phyloP scores from a whole-genome alignment of 2,113 vertebrate species.

The Gadus macrocephalus region DNA sequence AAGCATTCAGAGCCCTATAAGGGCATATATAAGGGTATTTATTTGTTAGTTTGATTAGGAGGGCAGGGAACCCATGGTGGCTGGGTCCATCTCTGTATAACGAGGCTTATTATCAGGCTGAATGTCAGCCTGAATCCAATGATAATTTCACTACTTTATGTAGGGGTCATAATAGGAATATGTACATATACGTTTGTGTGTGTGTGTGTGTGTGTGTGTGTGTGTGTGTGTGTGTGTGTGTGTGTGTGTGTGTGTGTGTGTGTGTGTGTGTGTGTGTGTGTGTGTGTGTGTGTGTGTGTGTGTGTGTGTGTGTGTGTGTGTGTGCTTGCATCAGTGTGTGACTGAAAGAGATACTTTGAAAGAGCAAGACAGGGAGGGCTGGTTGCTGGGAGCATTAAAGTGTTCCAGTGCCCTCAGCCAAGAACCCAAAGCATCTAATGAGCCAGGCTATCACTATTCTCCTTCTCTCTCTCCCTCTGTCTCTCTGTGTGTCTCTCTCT shows the following conservation, averaged over 20 bases:
- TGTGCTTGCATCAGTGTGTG: background rate
- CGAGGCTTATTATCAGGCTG: constrained; percentile 5
- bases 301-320: constrained; percentile 1
- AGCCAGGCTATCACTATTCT: background rate
- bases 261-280: constrained; percentile 1
- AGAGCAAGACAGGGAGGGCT: background rate
- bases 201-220: constrained; percentile 9
- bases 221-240: constrained; percentile 1
- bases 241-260: constrained; percentile 5
- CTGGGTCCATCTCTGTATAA: constrained; percentile 2
- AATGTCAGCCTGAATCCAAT: constrained; percentile 20
- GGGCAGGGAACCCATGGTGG: background rate
- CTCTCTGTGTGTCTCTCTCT: no score
- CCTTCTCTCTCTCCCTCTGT: no score
- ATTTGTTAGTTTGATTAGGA: no score
- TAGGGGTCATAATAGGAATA: no score
- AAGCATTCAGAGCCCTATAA: no score
- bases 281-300: constrained; percentile 1
- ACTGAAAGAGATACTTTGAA: background rate
- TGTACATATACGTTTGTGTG: no score
- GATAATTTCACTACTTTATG: no score
- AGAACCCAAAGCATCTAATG: constrained; percentile 39
- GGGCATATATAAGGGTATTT: no score
- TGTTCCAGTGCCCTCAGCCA: constrained; percentile 18
- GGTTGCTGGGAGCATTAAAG: constrained; percentile 4